phyloP scores from a whole-genome alignment of 2,113 vertebrate species.

The Psittacula cyanocephala region DNA sequence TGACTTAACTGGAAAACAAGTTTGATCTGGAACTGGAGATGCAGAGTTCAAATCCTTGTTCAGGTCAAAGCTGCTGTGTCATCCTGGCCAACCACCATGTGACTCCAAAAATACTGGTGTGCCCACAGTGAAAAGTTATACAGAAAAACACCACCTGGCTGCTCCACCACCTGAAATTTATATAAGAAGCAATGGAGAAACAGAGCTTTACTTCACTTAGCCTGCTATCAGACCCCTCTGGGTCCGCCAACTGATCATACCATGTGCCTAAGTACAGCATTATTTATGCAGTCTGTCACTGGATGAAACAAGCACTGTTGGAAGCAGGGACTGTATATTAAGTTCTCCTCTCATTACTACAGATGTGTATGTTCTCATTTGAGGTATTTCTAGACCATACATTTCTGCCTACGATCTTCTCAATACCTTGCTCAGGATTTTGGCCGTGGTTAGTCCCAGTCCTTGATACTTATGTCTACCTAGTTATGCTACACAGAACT shows the following conservation, averaged over 20 bases:
- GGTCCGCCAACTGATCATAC: neutral
- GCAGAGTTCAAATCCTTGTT: neutral
- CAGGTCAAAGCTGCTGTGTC: neutral
- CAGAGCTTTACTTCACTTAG: neutral
- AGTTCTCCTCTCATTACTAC: neutral
- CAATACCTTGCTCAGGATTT: neutral
- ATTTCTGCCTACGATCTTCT: neutral
- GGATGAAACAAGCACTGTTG: neutral
- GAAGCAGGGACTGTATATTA: neutral
- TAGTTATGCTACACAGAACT: neutral
- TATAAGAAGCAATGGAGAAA: neutral
- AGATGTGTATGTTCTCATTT: neutral
- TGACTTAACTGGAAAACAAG: neutral
- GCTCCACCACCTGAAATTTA: neutral
- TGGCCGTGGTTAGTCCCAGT: neutral
- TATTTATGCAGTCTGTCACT: neutral
- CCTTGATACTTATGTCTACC: fast-evolving
- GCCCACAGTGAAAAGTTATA: neutral
- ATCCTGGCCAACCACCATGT: neutral
- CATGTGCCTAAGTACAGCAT: neutral
- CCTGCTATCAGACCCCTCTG: neutral
- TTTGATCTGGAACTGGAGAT: neutral
- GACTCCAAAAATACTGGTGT: neutral
- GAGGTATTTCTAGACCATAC: neutral
- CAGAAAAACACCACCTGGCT: neutral